phyloP scores from a whole-genome alignment of 2,888 invertebrate genomes.

The Clostera curtula region DNA sequence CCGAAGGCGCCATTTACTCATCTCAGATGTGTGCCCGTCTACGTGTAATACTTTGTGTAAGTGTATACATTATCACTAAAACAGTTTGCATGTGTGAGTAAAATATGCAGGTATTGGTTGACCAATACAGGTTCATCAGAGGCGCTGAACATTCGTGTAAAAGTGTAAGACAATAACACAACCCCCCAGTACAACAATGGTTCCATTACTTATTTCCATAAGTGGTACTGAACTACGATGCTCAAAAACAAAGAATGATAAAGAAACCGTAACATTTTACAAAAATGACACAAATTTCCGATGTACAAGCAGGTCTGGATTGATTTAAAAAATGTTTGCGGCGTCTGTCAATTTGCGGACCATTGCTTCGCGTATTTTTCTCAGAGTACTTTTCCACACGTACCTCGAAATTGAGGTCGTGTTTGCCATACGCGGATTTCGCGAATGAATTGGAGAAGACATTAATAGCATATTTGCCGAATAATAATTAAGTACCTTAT shows the following conservation, averaged over 20 bases:
- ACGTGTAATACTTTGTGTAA: constrained; percentile 22
- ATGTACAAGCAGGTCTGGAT: too few species aligned
- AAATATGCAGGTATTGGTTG: constrained; percentile 31
- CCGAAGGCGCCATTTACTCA: constrained; percentile 37
- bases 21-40: constrained; percentile 32
- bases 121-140: constrained; percentile 42
- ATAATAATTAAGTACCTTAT: too few species aligned
- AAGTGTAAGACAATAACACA: constrained; percentile 1
- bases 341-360: constrained; percentile 25
- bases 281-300: too few species aligned
- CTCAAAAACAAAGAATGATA: too few species aligned
- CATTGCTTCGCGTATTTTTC: constrained; percentile 41
- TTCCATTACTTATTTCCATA: too few species aligned
- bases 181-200: too few species aligned
- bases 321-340: constrained; percentile 36
- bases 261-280: too few species aligned
- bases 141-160: constrained; percentile 40
- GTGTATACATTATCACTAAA: constrained; percentile 36
- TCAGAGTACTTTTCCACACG: constrained; percentile 59
- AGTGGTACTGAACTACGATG: too few species aligned
- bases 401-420: constrained; percentile 28
- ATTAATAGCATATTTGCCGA: too few species aligned
- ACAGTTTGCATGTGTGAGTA: constrained; percentile 34
- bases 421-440: constrained; percentile 1
- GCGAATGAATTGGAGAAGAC: background rate